phyloP scores from a whole-genome alignment of 2,888 invertebrate species.

The Ethmia dodecea region DNA sequence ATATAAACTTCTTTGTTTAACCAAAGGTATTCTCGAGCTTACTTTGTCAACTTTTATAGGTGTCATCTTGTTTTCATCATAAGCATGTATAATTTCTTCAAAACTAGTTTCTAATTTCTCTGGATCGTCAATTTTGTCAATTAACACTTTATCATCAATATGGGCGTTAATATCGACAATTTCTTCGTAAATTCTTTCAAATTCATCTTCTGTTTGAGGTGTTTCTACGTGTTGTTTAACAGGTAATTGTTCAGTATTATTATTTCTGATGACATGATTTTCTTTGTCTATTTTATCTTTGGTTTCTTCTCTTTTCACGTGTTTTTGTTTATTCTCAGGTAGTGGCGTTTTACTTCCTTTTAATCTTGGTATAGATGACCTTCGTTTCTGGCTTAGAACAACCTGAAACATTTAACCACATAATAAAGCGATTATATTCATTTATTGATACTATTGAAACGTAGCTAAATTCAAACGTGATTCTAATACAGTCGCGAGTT shows the following conservation, averaged over 20 bases:
- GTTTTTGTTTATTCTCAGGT: background rate
- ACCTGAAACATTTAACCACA: too few relatives aligned
- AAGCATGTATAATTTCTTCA: conserved; percentile 61
- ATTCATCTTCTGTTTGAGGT: conserved; percentile 48
- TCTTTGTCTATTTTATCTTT: conserved; percentile 5
- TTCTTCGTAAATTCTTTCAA: conserved; percentile 57
- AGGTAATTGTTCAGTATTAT: conserved; percentile 8
- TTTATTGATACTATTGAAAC: too few relatives aligned
- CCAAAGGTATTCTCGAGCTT: conserved; percentile 49
- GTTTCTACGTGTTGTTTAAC: too few relatives aligned
- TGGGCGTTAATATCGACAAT: conserved; percentile 28
- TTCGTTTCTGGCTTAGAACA: conserved; percentile 16
- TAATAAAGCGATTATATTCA: too few relatives aligned
- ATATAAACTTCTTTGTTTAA: conserved; percentile 44
- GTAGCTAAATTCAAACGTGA: too few relatives aligned
- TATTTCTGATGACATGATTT: too few relatives aligned
- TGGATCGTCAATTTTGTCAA: conserved; percentile 43
- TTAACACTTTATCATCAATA: conserved; percentile 28
- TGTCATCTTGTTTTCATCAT: conserved; percentile 42
- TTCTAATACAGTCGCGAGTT: too few relatives aligned
- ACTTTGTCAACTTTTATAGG: conserved; percentile 31
- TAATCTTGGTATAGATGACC: conserved; percentile 36
- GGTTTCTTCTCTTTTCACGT: background rate
- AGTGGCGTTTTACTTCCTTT: conserved; percentile 17
- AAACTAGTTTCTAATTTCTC: conserved; percentile 51